Conservation (phyloP, 1,140 invertebrate genomes). For the Rhagoletis pomonella region DNA sequence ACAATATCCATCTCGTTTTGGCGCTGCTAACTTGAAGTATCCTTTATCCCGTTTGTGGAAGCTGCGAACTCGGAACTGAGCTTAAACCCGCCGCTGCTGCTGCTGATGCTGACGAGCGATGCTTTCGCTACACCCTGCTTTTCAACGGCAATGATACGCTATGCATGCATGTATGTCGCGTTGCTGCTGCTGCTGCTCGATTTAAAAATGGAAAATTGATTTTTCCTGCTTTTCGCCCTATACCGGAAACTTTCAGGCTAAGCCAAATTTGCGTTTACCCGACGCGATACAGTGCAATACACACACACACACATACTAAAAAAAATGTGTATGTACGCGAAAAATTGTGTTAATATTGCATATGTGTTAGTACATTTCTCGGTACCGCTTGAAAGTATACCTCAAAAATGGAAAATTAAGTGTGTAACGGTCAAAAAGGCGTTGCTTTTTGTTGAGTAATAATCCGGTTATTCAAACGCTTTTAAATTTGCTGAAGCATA, state of each 20-base stretch:
- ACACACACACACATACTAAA: not conserved
- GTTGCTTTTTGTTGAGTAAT: not conserved
- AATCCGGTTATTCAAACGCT: not conserved
- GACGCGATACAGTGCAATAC: not conserved
- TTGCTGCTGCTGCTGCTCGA: slow-evolving; percentile 59
- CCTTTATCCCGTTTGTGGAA: slow-evolving; percentile 23
- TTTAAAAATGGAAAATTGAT: slow-evolving; percentile 75
- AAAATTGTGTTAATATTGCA: not conserved
- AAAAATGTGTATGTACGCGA: not conserved
- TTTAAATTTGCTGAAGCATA: not conserved
- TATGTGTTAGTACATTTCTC: not conserved
- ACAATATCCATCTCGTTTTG: slow-evolving; percentile 49
- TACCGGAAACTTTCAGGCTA: slow-evolving; percentile 64
- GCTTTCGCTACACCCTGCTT: not conserved
- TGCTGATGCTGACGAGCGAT: not conserved
- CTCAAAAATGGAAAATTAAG: not conserved
- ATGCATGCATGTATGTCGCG: not conserved
- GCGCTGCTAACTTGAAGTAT: slow-evolving; percentile 3
- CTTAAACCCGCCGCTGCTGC: not conserved
- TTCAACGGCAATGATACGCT: not conserved
- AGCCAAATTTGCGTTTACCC: slow-evolving; percentile 46
- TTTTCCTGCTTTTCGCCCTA: slow-evolving; percentile 69
- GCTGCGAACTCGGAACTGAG: not conserved
- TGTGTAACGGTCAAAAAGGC: not conserved
- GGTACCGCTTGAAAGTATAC: slow-evolving; percentile 8